A percentile compares a stretch with the other conserved stretches of the same genome.
phyloP scores from a whole-genome alignment of 2,113 vertebrate species.

The Oxyura jamaicensis region DNA sequence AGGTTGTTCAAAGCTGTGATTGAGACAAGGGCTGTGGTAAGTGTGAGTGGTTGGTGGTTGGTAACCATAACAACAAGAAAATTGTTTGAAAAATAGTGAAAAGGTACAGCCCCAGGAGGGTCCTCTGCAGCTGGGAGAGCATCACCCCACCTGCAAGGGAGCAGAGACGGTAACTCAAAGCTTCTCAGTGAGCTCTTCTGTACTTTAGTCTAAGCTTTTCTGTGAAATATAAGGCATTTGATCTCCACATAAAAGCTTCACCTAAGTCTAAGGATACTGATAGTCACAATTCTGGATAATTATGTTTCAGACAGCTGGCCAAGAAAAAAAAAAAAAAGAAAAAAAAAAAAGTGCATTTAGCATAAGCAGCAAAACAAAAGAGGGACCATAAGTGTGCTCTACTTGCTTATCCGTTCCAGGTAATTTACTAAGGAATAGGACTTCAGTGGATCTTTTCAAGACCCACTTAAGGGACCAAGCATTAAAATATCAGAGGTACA shows the following conservation, averaged over 20 bases:
- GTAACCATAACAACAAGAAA: constrained; percentile 15
- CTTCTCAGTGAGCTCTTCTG: neutral
- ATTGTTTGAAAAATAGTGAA: neutral
- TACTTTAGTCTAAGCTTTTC: neutral
- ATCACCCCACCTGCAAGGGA: neutral
- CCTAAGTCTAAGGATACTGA: neutral
- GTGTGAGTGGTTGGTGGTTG: neutral
- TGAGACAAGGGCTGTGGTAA: neutral
- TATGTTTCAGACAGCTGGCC: neutral
- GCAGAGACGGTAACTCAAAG: neutral
- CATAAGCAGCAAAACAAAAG: constrained; percentile 45
- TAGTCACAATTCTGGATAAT: neutral
- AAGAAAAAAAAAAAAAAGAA: neutral
- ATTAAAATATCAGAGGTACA: constrained; percentile 66
- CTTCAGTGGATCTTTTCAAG: constrained; percentile 35
- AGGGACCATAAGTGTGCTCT: neutral
- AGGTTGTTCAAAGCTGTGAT: neutral
- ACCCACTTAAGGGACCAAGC: constrained; percentile 29
- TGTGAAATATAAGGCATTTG: neutral
- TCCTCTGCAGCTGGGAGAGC: neutral
- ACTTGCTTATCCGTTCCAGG: constrained; percentile 15
- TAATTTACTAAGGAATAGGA: constrained; percentile 37
- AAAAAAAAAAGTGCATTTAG: neutral
- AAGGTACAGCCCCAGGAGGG: neutral
- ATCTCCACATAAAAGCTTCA: constrained; percentile 41